These are phyloP conservation scores for Sweltsa coloradensis DNA, from an alignment of 1,140 invertebrate species.

Conservation along the genomic window DNA sequence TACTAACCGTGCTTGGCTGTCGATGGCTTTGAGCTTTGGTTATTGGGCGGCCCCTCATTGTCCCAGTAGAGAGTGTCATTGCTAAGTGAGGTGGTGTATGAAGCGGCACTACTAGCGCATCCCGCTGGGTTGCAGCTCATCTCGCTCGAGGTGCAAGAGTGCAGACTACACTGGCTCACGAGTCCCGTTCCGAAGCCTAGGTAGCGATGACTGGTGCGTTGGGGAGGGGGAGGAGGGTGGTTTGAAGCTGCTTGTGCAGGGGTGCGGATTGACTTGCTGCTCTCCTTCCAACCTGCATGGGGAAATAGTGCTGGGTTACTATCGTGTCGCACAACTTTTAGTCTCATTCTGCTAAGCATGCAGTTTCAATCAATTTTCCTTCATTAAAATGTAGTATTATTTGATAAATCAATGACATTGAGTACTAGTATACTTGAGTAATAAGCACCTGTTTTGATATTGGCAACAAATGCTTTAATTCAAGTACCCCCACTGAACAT, in stretches of 20 bases:
- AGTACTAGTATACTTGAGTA: too few relatives aligned
- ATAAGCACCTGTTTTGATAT: too few relatives aligned
- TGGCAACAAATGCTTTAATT: too few relatives aligned
- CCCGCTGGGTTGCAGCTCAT: slow-evolving; percentile 26
- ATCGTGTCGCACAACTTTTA: not conserved
- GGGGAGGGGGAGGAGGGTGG: slow-evolving; percentile 15
- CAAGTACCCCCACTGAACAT: too few relatives aligned
- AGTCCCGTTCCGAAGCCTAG: slow-evolving; percentile 43
- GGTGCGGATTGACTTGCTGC: not conserved
- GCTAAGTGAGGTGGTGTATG: slow-evolving; percentile 69
- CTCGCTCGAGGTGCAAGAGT: slow-evolving; percentile 66
- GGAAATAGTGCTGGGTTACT: not conserved
- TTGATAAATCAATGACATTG: too few relatives aligned
- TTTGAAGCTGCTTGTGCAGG: too few relatives aligned
- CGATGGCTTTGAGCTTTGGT: slow-evolving; percentile 9
- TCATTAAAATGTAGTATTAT: too few relatives aligned
- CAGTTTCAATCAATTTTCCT: too few relatives aligned
- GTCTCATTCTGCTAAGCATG: too few relatives aligned
- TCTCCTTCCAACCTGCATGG: slow-evolving; percentile 9
- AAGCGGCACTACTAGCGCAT: slow-evolving; percentile 50
- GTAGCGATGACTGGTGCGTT: slow-evolving; percentile 27
- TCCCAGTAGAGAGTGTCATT: slow-evolving; percentile 78
- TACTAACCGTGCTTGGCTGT: not conserved
- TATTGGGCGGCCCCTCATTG: too few relatives aligned
- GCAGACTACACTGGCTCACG: slow-evolving; percentile 61